Conservation (phyloP, 2,888 invertebrate genomes). For the Metacarcinus magister region DNA sequence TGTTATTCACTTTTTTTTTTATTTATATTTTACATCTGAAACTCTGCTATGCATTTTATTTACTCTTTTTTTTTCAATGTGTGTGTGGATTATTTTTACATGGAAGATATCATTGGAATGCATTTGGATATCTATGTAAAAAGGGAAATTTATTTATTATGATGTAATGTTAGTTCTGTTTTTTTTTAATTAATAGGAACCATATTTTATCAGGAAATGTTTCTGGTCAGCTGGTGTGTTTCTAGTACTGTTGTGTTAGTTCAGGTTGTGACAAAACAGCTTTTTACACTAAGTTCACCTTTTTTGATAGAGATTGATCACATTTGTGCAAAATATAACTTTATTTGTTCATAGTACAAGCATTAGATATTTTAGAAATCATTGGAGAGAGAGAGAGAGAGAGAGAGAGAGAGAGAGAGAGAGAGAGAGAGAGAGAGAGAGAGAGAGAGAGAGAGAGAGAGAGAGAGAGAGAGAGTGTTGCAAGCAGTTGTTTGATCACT, state of each 20-base stretch:
- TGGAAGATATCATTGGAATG: too few species aligned
- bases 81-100: not conserved
- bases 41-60: not conserved
- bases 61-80: not conserved
- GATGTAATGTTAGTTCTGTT: not conserved
- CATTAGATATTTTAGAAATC: not conserved
- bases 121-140: not conserved
- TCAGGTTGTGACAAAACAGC: not conserved
- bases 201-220: not conserved
- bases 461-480: not conserved
- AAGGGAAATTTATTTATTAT: not conserved
- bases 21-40: too few species aligned
- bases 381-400: not conserved
- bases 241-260: not conserved
- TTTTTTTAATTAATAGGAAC: not conserved
- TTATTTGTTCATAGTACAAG: not conserved
- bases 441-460: too few species aligned
- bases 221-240: not conserved
- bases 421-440: not conserved
- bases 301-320: not conserved
- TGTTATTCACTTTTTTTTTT: too few species aligned
- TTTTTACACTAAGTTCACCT: too few species aligned
- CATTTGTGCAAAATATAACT: not conserved
- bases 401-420: not conserved
- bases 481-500: not conserved